Conservation (phyloP, 2,888 invertebrate species). For the Conomelus anceps region DNA sequence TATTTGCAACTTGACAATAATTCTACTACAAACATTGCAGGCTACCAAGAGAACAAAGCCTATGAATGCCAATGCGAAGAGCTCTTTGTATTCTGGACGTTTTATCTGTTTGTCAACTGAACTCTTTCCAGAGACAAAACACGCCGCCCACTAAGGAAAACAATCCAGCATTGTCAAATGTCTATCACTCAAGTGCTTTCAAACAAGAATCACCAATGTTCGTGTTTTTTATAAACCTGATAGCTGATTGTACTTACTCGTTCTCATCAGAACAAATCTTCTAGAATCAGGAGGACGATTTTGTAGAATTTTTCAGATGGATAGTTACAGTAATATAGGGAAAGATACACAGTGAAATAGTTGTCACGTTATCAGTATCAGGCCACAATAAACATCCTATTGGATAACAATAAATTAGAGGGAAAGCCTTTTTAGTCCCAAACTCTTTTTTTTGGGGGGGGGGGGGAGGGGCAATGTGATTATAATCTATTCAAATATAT, state of each 20-base stretch:
- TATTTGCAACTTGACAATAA: not conserved
- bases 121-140: not conserved
- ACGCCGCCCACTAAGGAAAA: not conserved
- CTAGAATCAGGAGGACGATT: no score
- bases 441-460: no score
- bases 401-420: no score
- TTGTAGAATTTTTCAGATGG: no score
- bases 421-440: no score
- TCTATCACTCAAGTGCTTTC: not conserved
- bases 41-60: not conserved
- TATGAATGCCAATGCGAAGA: not conserved
- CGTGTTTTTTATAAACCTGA: not conserved
- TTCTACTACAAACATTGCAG: not conserved
- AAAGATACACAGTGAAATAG: no score
- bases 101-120: not conserved
- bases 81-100: not conserved
- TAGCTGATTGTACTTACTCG: not conserved
- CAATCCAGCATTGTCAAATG: not conserved
- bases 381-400: no score
- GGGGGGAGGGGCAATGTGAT: no score
- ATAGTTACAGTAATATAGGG: no score
- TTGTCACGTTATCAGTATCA: no score
- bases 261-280: no score
- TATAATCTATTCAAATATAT: no score
- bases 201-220: not conserved